Conservation (phyloP, 2,113 vertebrate genomes). For the Sander vitreus region DNA sequence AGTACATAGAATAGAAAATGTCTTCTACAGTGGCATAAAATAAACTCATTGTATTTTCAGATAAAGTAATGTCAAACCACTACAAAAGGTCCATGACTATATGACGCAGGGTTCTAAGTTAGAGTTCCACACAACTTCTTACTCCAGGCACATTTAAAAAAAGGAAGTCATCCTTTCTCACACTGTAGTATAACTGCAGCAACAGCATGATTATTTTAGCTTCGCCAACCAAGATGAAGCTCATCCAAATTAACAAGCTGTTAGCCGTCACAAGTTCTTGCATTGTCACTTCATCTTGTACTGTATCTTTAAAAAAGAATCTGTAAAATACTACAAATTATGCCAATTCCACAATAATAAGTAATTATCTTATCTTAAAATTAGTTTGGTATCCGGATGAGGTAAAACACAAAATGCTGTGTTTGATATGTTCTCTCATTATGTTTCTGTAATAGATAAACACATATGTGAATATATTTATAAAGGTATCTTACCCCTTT, state of each 20-base stretch:
- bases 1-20: neutral
- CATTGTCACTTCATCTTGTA: neutral
- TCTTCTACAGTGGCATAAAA: neutral
- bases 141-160: conserved; percentile 20
- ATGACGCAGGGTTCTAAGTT: neutral
- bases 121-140: conserved; percentile 7
- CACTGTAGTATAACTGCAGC: neutral
- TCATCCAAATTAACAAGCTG: conserved; percentile 19
- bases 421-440: neutral
- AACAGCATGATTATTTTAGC: conserved; percentile 23
- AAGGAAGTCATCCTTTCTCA: neutral
- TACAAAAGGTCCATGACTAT: neutral
- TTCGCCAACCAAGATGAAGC: conserved; percentile 1
- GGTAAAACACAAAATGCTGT: neutral
- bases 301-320: neutral
- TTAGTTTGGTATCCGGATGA: neutral
- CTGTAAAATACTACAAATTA: neutral
- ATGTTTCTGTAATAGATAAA: neutral
- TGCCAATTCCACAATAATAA: neutral
- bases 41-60: neutral
- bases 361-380: neutral
- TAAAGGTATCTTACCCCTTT: neutral
- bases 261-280: neutral
- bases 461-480: neutral
- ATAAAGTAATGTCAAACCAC: neutral